Conservation (phyloP, 2,797 vertebrate species). For the Thamnophis elegans region DNA sequence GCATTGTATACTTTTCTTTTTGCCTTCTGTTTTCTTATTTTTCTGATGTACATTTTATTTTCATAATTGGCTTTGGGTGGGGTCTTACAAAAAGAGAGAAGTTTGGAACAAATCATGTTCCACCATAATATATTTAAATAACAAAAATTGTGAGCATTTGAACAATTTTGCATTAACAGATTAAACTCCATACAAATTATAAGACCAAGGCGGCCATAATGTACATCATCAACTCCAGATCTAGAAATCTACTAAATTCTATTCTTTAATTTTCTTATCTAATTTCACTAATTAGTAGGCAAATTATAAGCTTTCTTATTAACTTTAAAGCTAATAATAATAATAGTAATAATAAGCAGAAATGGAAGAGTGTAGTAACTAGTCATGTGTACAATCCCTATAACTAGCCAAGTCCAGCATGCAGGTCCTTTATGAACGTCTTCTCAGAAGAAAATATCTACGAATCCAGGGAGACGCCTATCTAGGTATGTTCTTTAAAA, state of each 20-base stretch:
- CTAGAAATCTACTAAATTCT: slow-evolving; percentile 61
- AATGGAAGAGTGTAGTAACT: slow-evolving; percentile 80
- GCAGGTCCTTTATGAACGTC: slow-evolving; percentile 99
- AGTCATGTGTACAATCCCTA: slow-evolving; percentile 93
- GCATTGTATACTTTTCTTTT: slow-evolving; percentile 33
- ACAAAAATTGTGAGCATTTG: slow-evolving; percentile 39
- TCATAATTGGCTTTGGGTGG: slow-evolving; percentile 10
- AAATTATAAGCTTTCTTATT: slow-evolving; percentile 26
- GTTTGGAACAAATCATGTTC: slow-evolving; percentile 7
- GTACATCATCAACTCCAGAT: slow-evolving; percentile 67
- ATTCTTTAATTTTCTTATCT: slow-evolving; percentile 64
- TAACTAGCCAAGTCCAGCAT: slow-evolving; percentile 99
- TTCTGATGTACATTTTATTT: slow-evolving; percentile 71
- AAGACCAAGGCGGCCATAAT: slow-evolving; percentile 44
- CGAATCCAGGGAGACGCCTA: slow-evolving; percentile 89
- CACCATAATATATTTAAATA: slow-evolving; percentile 23
- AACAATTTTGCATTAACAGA: slow-evolving; percentile 46
- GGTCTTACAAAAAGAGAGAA: background rate
- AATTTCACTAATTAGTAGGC: slow-evolving; percentile 63
- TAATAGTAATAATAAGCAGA: slow-evolving; percentile 66
- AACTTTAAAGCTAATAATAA: slow-evolving; percentile 62
- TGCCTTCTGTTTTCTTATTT: slow-evolving; percentile 61
- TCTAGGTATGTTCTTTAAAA: slow-evolving; percentile 91
- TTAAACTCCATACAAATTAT: slow-evolving; percentile 32
- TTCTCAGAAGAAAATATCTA: slow-evolving; percentile 99